Conservation (phyloP, 1,140 invertebrate genomes). For the Chrysopa pallens region DNA sequence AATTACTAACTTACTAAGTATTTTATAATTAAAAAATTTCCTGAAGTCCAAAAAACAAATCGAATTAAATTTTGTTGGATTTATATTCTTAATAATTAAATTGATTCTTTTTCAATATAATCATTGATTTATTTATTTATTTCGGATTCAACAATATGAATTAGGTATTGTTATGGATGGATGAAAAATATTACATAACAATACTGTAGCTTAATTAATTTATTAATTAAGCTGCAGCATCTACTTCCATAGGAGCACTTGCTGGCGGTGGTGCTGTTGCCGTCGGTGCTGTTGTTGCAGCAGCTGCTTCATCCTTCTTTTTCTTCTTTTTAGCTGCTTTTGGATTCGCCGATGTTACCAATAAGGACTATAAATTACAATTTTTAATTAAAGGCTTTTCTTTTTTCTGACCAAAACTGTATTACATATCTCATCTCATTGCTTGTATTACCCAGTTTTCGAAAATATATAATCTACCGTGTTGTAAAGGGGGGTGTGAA, state of each 20-base stretch:
- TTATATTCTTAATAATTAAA: background rate
- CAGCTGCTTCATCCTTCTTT: conserved; percentile 46
- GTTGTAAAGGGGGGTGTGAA: too few species aligned
- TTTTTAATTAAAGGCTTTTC: too few species aligned
- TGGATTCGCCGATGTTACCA: conserved; percentile 54
- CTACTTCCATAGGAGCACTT: conserved; percentile 36
- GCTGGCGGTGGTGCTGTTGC: conserved; percentile 22
- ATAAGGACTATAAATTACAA: conserved; percentile 44
- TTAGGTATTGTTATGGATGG: conserved; percentile 1
- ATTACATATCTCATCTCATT: too few species aligned
- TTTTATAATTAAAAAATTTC: too few species aligned
- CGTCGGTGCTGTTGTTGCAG: conserved; percentile 30
- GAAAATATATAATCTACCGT: too few species aligned
- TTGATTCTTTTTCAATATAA: background rate
- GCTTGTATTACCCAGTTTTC: too few species aligned
- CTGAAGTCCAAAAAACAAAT: background rate
- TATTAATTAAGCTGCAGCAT: conserved; percentile 35
- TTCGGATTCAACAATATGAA: conserved; percentile 2
- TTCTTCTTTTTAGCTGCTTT: conserved; percentile 83
- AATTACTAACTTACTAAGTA: too few species aligned
- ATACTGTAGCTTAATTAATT: background rate
- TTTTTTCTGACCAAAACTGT: too few species aligned
- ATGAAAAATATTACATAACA: background rate
- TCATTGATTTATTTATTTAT: conserved; percentile 5
- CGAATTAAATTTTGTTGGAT: background rate